Evolutionary conservation across 2,113 vertebrate species (phyloP), one percentile per base, ranked within the genome.

Genomic region (Oryzias javanicus): DNA sequence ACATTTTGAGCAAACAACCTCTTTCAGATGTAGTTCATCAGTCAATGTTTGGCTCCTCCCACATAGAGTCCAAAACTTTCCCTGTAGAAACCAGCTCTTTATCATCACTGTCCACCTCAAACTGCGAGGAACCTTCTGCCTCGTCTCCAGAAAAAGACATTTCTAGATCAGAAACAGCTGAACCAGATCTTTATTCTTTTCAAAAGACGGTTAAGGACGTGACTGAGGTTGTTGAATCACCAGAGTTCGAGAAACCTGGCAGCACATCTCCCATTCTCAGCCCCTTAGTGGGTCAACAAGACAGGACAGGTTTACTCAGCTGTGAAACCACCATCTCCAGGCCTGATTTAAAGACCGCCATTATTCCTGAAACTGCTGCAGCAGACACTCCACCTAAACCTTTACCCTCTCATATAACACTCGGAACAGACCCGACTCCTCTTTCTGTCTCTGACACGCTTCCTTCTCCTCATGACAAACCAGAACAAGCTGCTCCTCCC

Each of bases 131-230:
- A 50, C 17, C 24, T 16, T 46, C 47, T 54, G 20, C 45, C 66
- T 14, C 19, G 41, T 17, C 35, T 67, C 55, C 50, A 49, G 55
- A 67, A 58, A 44, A 50, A 35, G 13, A 22, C 22, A 1, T 29
- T 42, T 35, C 51, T 61, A n/a, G 25, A 51, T 55, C 50, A 12
- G 56, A 56, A 60, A 24, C 53, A 10, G n/a, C 48, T 25, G 18
- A 25, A 58, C 58, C 72, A 60, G 56, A 76, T 52, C 57, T 64
- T 6, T 19, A 0, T n/a, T 54, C 67, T 49, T 4, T 42, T 49
- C 42, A 44, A 50, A 25, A 47, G 18, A 17, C 57, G 24, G 41
- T 18, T 55, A 35, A 29, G 79, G 59, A 72, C 7, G 42, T 53
- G 14, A 35, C 20, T 47, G 16, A 53, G 16, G 47, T 47, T 64